phyloP scores from a whole-genome alignment of 2,888 invertebrate species.

The Chirona hameri region DNA sequence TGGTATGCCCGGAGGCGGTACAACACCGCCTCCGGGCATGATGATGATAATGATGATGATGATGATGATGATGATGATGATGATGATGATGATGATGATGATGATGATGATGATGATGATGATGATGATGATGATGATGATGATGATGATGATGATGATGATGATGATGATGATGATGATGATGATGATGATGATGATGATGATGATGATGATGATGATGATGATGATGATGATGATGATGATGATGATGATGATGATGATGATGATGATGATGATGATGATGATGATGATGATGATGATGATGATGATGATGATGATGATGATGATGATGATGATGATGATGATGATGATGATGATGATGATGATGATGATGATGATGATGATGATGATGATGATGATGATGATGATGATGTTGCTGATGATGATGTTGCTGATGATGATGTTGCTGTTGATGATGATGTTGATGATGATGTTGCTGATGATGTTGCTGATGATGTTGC shows the following conservation, averaged over 20 bases:
- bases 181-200: constrained; percentile 22
- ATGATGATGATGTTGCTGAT: no score
- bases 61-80: no score
- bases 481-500: no score
- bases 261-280: constrained; percentile 22
- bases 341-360: constrained; percentile 22
- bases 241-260: constrained; percentile 22
- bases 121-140: constrained; percentile 22
- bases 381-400: no score
- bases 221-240: constrained; percentile 22
- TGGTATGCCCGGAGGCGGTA: no score
- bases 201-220: constrained; percentile 22
- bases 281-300: constrained; percentile 22
- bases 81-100: not conserved
- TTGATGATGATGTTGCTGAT: no score
- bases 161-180: constrained; percentile 22
- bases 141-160: constrained; percentile 22
- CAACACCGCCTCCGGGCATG: no score
- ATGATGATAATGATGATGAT: no score
- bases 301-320: constrained; percentile 22
- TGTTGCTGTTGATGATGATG: no score
- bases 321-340: constrained; percentile 22
- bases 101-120: constrained; percentile 22
- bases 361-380: no score
- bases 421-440: no score